These are phyloP conservation scores for Dioctria linearis DNA, from an alignment of 2,888 invertebrate genomes.

Conservation along the genomic window DNA sequence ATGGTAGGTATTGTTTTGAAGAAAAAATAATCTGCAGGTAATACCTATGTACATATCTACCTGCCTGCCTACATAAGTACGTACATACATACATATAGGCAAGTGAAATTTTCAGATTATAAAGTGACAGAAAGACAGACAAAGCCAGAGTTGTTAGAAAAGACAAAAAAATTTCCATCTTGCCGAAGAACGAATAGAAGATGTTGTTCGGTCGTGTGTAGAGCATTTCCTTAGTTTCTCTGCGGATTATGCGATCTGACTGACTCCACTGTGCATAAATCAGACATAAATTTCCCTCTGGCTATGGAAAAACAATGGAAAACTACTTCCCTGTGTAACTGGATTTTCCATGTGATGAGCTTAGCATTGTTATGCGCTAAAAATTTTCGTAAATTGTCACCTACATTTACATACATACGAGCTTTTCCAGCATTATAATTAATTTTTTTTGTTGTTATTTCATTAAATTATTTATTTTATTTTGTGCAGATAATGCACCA, in stretches of 20 bases:
- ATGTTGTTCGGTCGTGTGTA: neutral
- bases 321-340: conserved; percentile 2
- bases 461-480: too few species aligned
- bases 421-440: too few species aligned
- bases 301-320: conserved; percentile 29
- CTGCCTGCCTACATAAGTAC: too few species aligned
- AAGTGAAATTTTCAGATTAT: conserved; percentile 7
- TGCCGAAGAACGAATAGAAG: neutral
- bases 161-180: neutral
- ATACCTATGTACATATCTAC: too few species aligned
- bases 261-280: conserved; percentile 14
- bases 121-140: neutral
- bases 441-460: too few species aligned
- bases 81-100: neutral
- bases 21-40: neutral
- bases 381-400: too few species aligned
- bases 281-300: conserved; percentile 16
- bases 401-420: too few species aligned
- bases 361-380: too few species aligned
- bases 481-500: too few species aligned
- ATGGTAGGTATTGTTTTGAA: conserved; percentile 11
- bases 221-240: conserved; percentile 13
- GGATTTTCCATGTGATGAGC: neutral
- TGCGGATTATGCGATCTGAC: neutral
- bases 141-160: neutral